Percentiles rank a stretch among this genome's conserved stretches.
phyloP scores from a whole-genome alignment of 1,140 invertebrate genomes.

The Leptopilina boulardi region DNA sequence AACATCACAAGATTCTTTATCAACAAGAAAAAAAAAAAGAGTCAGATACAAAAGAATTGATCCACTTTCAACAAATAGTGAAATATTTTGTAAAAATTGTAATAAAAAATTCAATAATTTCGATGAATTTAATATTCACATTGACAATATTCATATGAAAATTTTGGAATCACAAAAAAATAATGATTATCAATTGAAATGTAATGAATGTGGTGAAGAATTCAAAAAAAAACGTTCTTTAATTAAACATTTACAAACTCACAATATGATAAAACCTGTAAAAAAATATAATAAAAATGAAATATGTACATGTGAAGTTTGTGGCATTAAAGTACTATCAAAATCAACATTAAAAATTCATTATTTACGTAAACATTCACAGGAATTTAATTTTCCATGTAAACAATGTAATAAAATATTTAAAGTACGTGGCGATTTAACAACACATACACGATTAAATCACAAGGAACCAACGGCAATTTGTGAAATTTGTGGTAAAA shows the following conservation, averaged over 20 bases:
- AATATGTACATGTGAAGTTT: background rate
- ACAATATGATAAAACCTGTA: background rate
- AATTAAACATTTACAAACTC: background rate
- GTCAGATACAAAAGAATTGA: slow-evolving; percentile 55
- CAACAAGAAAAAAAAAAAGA: slow-evolving; percentile 61
- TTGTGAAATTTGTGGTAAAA: slow-evolving; percentile 72
- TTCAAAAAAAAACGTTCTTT: background rate
- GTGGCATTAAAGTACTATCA: background rate
- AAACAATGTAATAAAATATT: background rate
- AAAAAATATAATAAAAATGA: background rate
- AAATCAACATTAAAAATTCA: background rate
- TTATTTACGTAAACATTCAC: background rate
- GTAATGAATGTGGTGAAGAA: background rate
- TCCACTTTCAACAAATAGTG: background rate
- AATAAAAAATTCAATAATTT: background rate
- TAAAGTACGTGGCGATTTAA: background rate
- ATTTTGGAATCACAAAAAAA: background rate
- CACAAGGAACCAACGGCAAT: background rate
- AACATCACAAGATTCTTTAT: slow-evolving; percentile 63
- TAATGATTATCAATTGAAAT: background rate
- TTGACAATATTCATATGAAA: background rate
- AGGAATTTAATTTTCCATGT: slow-evolving; percentile 1
- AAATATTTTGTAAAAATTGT: background rate
- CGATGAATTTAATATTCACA: background rate
- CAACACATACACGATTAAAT: background rate